These are phyloP conservation scores for Nesogale talazaci DNA, from an alignment of 2,113 vertebrate species.

Conservation along the genomic window DNA sequence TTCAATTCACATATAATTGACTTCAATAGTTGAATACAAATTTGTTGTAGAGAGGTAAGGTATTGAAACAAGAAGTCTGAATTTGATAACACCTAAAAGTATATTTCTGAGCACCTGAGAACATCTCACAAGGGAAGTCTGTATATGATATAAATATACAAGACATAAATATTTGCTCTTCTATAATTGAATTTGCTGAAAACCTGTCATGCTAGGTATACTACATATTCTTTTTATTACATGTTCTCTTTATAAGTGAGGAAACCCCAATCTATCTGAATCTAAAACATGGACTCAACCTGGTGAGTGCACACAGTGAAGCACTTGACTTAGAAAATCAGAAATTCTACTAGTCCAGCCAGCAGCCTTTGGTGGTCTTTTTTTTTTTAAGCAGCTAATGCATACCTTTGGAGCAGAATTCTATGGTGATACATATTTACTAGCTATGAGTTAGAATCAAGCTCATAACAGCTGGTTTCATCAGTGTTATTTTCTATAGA, in stretches of 20 bases:
- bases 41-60: constrained; percentile 24
- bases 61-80: constrained; percentile 1
- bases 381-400: not conserved
- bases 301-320: not conserved
- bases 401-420: not conserved
- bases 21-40: not conserved
- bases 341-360: not conserved
- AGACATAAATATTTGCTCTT: not conserved
- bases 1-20: constrained; percentile 37
- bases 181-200: not conserved
- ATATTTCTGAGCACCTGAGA: not conserved
- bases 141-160: not conserved
- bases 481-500: not conserved
- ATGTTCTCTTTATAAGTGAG: not conserved
- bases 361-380: no score
- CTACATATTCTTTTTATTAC: not conserved
- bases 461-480: not conserved
- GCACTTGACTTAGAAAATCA: not conserved
- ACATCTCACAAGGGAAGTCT: not conserved
- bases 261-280: not conserved
- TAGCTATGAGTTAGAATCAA: not conserved
- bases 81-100: not conserved
- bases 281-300: not conserved
- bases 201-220: not conserved
- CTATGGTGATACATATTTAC: not conserved